Evolutionary conservation across 2,113 vertebrate genomes (phyloP).

Genomic region (Entomyzon cyanotis): DNA sequence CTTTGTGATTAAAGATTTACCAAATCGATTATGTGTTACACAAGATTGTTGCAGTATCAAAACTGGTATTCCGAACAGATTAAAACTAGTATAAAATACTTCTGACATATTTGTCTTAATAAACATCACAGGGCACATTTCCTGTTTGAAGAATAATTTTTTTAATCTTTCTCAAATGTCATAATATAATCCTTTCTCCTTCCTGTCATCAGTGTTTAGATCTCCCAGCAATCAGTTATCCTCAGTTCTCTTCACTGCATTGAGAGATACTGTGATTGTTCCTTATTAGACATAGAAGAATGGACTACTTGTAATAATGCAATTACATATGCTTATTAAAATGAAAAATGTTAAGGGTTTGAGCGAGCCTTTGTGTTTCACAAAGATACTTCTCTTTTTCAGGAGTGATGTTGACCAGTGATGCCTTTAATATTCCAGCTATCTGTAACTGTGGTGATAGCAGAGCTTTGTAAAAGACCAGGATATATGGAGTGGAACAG

Average conservation of each 20-base stretch:
- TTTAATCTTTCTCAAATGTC: not conserved
- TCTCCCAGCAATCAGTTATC: not conserved
- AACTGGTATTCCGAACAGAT: not conserved
- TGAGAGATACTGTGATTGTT: not conserved
- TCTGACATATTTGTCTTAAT: not conserved
- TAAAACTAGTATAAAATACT: not conserved
- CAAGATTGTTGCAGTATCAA: not conserved
- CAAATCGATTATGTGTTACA: not conserved
- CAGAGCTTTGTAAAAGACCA: not conserved
- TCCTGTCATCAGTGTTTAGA: not conserved
- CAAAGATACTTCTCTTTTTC: not conserved
- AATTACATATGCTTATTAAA: not conserved
- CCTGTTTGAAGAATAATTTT: not conserved
- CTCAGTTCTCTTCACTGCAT: not conserved
- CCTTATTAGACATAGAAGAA: not conserved
- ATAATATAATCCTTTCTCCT: not conserved
- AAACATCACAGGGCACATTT: not conserved
- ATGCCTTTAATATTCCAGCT: not conserved
- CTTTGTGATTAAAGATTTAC: slow-evolving; percentile 31
- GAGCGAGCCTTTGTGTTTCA: not conserved
- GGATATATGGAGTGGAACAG: not conserved
- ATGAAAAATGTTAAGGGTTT: not conserved
- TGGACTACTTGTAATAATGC: not conserved
- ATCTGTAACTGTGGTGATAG: not conserved
- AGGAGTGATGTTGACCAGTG: not conserved